Evolutionary conservation across 2,888 invertebrate species (phyloP).

Genomic region (Dynastes hyllus): DNA sequence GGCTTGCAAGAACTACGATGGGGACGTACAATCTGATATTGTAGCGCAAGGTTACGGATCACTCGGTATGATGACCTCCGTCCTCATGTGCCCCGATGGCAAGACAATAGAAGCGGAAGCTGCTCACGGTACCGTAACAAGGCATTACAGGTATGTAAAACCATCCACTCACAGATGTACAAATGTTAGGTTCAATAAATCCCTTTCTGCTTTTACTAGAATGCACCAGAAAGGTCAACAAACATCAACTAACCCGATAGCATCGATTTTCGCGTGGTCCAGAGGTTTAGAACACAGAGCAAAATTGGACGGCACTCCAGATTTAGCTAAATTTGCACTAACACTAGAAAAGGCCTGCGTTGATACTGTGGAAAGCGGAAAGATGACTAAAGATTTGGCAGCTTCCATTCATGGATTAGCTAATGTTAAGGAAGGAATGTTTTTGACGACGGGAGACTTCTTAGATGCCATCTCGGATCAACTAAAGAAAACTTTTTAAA

Average conservation of each 20-base stretch:
- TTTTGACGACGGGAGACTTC: conserved; percentile 89
- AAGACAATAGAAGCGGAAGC: conserved; percentile 94
- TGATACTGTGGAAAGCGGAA: conserved; percentile 86
- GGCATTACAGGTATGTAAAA: conserved; percentile 80
- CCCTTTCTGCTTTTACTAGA: conserved; percentile 70
- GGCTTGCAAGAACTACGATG: conserved; percentile 96
- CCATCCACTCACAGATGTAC: background rate
- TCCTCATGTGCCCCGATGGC: conserved; percentile 90
- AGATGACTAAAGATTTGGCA: conserved; percentile 92
- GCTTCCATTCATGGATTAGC: conserved; percentile 89
- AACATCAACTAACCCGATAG: conserved; percentile 93
- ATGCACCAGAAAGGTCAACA: conserved; percentile 89
- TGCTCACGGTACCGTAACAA: conserved; percentile 93
- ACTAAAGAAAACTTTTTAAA: conserved; percentile 72
- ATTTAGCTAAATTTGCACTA: conserved; percentile 81
- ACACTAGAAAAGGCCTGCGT: conserved; percentile 88
- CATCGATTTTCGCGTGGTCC: conserved; percentile 95
- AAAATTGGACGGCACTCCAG: conserved; percentile 84
- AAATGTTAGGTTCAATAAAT: background rate
- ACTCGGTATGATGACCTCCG: conserved; percentile 93
- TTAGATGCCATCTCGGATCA: conserved; percentile 86
- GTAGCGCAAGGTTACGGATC: conserved; percentile 88
- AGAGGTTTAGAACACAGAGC: conserved; percentile 88
- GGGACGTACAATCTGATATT: conserved; percentile 92
- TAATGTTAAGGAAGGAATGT: conserved; percentile 88